These are phyloP conservation scores for Poecilia latipinna DNA, from an alignment of 2,113 vertebrate genomes.

Conservation along the genomic window DNA sequence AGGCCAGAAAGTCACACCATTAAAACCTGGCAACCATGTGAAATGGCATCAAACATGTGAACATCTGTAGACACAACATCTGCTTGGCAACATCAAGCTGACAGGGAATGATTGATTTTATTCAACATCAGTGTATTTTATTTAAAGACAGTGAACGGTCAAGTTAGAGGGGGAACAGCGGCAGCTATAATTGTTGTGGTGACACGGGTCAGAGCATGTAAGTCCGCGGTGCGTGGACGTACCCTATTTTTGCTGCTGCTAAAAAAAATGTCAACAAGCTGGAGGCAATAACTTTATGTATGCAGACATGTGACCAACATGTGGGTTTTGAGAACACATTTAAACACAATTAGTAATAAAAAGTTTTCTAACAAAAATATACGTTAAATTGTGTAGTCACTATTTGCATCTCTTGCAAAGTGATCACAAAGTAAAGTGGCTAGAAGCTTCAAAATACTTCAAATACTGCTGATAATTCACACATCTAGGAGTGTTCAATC, in stretches of 20 bases:
- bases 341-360: neutral
- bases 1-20: neutral
- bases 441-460: neutral
- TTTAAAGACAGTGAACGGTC: neutral
- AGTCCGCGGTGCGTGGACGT: neutral
- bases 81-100: constrained; percentile 8
- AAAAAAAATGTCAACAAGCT: constrained; percentile 4
- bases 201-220: constrained; percentile 22
- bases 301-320: neutral
- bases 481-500: too few species aligned
- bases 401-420: neutral
- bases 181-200: constrained; percentile 13
- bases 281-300: neutral
- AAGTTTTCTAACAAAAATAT: neutral
- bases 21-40: neutral
- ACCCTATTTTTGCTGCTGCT: constrained; percentile 28
- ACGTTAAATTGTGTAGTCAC: neutral
- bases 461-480: too few species aligned
- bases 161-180: neutral
- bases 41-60: neutral
- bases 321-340: neutral
- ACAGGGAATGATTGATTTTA: constrained; percentile 16
- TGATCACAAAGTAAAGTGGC: neutral
- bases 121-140: constrained; percentile 4
- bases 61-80: constrained; percentile 34